Conservation (phyloP, 2,797 vertebrate species). For the Hybognathus amarus region DNA sequence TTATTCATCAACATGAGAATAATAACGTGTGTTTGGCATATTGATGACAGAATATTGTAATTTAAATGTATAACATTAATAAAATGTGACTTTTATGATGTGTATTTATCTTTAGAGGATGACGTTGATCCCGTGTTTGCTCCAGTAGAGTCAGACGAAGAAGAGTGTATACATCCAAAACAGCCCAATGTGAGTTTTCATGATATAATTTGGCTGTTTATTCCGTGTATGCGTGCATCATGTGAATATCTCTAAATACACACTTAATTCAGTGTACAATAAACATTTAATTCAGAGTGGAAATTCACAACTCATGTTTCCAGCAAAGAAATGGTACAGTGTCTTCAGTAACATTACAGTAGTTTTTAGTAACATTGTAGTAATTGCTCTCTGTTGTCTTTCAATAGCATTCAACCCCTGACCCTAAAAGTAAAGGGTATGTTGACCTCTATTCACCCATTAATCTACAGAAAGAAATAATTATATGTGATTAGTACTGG, state of each 20-base stretch:
- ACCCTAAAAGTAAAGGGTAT: conserved; percentile 22
- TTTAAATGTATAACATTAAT: background rate
- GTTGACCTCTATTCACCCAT: background rate
- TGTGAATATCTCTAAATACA: background rate
- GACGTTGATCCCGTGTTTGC: conserved; percentile 13
- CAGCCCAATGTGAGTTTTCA: conserved; percentile 53
- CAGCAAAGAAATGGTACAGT: background rate
- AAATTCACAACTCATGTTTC: background rate
- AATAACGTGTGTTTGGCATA: background rate
- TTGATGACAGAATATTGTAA: background rate
- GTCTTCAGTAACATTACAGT: background rate
- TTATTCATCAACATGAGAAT: conserved; percentile 14
- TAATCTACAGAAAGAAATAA: background rate
- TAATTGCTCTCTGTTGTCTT: background rate
- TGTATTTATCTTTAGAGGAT: conserved; percentile 45
- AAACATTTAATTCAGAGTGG: background rate
- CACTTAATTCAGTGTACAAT: too few relatives aligned
- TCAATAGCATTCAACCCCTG: conserved; percentile 9
- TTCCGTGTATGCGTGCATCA: background rate
- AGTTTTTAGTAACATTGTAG: background rate
- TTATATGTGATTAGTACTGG: background rate
- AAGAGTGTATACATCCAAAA: conserved; percentile 51
- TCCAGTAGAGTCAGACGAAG: conserved; percentile 66
- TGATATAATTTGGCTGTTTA: background rate
- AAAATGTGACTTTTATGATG: background rate